Conservation (phyloP, 2,888 invertebrate species). For the Platerodrilus igneus region DNA sequence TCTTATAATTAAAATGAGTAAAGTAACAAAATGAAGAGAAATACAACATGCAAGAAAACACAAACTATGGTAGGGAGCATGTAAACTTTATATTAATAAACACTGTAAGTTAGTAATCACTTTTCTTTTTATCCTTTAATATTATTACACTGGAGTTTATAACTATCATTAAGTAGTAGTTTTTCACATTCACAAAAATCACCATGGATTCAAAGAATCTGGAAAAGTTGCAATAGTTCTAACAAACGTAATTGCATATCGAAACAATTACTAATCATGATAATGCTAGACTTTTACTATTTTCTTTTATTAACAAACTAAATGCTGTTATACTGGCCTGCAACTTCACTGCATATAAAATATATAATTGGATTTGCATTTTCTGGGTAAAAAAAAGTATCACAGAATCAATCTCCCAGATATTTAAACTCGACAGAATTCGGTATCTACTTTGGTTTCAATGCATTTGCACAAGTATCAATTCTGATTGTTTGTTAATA, state of each 20-base stretch:
- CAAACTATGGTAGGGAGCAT: conserved; percentile 17
- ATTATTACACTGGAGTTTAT: conserved; percentile 24
- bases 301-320: conserved; percentile 16
- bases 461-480: too few species aligned
- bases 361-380: conserved; percentile 5
- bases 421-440: conserved; percentile 7
- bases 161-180: conserved; percentile 24
- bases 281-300: not conserved
- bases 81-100: conserved; percentile 22
- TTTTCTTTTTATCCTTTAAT: too few species aligned
- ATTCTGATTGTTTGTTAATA: too few species aligned
- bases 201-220: conserved; percentile 19
- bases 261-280: conserved; percentile 29
- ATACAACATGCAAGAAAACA: conserved; percentile 23
- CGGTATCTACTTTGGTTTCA: conserved; percentile 14
- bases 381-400: conserved; percentile 21
- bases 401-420: conserved; percentile 23
- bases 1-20: conserved; percentile 22
- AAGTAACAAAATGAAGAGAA: conserved; percentile 20
- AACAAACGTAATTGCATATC: conserved; percentile 33
- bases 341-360: conserved; percentile 10
- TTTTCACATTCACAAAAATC: conserved; percentile 26
- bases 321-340: conserved; percentile 19
- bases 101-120: conserved; percentile 24
- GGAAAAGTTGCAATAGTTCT: conserved; percentile 22